Conservation (phyloP, 2,113 vertebrate genomes). For the Ptilorrhoa leucosticta region DNA sequence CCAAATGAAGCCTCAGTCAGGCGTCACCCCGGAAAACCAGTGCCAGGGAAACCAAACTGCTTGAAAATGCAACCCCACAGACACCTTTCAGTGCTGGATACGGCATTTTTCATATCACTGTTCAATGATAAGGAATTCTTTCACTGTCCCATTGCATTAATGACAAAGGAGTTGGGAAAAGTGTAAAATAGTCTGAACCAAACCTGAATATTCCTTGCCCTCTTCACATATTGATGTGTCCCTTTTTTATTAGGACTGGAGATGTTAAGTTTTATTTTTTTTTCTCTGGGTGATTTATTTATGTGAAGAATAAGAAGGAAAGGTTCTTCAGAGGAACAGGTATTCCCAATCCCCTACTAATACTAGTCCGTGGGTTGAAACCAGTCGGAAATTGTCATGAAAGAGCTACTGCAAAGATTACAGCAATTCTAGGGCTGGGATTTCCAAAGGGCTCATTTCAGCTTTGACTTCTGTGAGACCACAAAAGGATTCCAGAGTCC, state of each 20-base stretch:
- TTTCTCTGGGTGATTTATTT: background rate
- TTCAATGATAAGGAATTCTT: background rate
- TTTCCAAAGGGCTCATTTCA: background rate
- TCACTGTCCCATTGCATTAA: background rate
- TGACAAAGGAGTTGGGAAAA: background rate
- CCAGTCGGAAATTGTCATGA: background rate
- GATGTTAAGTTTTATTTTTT: rapidly evolving
- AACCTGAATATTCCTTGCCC: background rate
- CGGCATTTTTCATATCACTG: background rate
- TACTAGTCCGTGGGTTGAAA: background rate
- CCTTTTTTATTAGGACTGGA: background rate
- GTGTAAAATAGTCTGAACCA: background rate
- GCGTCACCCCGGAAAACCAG: background rate
- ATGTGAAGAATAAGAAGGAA: background rate
- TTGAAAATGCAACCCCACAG: background rate
- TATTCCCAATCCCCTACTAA: background rate
- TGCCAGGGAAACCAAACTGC: background rate
- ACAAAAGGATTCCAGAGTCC: background rate
- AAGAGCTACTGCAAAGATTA: background rate
- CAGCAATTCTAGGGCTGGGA: background rate
- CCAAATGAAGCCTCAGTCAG: background rate
- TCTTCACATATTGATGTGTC: background rate
- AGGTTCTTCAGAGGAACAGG: background rate
- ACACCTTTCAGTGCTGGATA: background rate
- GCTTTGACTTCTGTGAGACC: background rate